phyloP scores from a whole-genome alignment of 2,113 vertebrate species.

The Gulo gulo region DNA sequence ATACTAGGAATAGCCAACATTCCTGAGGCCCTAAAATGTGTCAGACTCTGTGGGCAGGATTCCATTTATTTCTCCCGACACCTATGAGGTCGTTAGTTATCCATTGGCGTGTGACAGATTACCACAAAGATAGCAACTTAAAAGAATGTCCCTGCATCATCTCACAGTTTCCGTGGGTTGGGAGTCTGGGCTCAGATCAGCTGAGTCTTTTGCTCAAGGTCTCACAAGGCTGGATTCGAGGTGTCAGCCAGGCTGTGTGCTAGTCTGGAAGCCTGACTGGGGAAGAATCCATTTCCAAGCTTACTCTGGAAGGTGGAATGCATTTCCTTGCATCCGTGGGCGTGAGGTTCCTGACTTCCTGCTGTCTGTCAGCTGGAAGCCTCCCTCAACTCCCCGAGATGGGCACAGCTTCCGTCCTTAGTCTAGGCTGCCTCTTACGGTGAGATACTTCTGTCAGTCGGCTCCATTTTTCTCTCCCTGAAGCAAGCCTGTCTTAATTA shows the following conservation, averaged over 20 bases:
- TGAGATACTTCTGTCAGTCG: background rate
- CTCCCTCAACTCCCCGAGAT: background rate
- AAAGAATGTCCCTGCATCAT: background rate
- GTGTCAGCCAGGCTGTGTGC: background rate
- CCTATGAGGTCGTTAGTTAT: background rate
- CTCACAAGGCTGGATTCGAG: background rate
- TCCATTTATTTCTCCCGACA: background rate
- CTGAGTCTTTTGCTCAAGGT: background rate
- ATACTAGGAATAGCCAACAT: background rate
- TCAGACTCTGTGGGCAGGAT: background rate
- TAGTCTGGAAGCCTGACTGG: background rate
- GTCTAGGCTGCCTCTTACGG: background rate
- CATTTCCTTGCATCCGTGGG: background rate
- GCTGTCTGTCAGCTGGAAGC: background rate
- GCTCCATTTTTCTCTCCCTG: background rate
- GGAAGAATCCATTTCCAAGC: background rate
- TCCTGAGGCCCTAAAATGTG: background rate
- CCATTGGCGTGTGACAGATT: background rate
- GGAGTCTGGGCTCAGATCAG: background rate
- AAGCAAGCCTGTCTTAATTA: background rate
- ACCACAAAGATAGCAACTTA: too few relatives aligned
- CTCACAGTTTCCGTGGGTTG: background rate
- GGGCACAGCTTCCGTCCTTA: background rate
- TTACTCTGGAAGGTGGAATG: background rate
- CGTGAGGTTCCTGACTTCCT: background rate